These are phyloP conservation scores for Glomeris maerens DNA, from an alignment of 1,140 invertebrate species.

Conservation along the genomic window DNA sequence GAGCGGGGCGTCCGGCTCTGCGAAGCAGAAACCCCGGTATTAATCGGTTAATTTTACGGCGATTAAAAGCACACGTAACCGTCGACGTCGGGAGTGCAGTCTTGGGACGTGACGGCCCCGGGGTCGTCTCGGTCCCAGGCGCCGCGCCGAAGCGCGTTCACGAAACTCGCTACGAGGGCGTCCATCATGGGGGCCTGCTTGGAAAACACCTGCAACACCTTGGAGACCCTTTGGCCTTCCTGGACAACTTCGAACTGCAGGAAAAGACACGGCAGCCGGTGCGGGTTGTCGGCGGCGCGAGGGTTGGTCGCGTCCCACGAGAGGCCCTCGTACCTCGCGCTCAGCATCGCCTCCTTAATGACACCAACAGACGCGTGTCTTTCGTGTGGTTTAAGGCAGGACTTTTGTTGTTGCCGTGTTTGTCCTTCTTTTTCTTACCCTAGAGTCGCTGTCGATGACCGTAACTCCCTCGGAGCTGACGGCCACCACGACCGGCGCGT, in stretches of 20 bases:
- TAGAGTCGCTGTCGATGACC: slow-evolving; percentile 69
- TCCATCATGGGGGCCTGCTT: slow-evolving; percentile 83
- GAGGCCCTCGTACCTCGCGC: slow-evolving; percentile 69
- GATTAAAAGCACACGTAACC: slow-evolving; percentile 18
- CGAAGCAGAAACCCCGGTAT: neutral
- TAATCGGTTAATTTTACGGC: neutral
- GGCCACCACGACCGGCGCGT: slow-evolving; percentile 69
- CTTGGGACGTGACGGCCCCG: slow-evolving; percentile 22
- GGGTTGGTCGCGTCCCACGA: slow-evolving; percentile 78
- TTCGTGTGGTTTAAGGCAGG: neutral
- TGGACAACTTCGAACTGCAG: slow-evolving; percentile 72
- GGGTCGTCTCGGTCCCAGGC: slow-evolving; percentile 34
- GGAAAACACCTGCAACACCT: slow-evolving; percentile 75
- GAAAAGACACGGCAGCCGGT: slow-evolving; percentile 78
- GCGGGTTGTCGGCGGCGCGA: slow-evolving; percentile 62
- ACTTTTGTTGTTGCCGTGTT: neutral
- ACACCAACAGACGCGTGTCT: neutral
- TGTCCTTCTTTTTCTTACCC: slow-evolving; percentile 41
- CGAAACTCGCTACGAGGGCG: slow-evolving; percentile 71
- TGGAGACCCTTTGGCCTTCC: slow-evolving; percentile 66
- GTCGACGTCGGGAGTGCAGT: slow-evolving; percentile 31
- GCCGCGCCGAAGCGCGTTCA: slow-evolving; percentile 47
- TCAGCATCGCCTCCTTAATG: slow-evolving; percentile 60
- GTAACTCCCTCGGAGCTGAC: slow-evolving; percentile 74
- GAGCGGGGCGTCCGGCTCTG: slow-evolving; percentile 36